Evolutionary conservation across 2,113 vertebrate species (phyloP).

Genomic region (Phalacrocorax aristotelis): DNA sequence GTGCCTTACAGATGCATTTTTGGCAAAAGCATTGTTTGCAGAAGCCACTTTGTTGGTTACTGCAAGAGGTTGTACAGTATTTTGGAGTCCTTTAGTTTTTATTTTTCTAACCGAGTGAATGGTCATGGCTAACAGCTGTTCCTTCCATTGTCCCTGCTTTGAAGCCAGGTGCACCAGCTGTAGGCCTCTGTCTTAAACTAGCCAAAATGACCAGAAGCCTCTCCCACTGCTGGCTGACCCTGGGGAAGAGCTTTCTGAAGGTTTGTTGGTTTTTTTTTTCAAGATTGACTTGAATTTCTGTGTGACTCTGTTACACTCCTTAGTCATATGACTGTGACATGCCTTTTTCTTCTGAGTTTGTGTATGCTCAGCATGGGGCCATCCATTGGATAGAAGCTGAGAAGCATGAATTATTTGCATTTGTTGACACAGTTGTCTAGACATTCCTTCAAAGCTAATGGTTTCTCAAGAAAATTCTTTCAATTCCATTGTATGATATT

Average conservation of each 20-base stretch:
- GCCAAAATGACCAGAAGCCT: slow-evolving; percentile 46
- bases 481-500: slow-evolving; percentile 67
- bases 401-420: slow-evolving; percentile 72
- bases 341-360: slow-evolving; percentile 72
- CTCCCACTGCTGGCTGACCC: slow-evolving; percentile 19
- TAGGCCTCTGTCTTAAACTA: slow-evolving; percentile 48
- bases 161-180: neutral
- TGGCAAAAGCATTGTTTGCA: slow-evolving; percentile 68
- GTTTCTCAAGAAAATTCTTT: slow-evolving; percentile 69
- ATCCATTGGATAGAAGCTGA: slow-evolving; percentile 65
- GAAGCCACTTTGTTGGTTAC: slow-evolving; percentile 61
- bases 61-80: slow-evolving; percentile 65
- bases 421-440: slow-evolving; percentile 73
- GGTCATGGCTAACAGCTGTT: neutral
- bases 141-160: neutral
- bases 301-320: slow-evolving; percentile 61
- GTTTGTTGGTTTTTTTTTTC: neutral
- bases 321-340: slow-evolving; percentile 70
- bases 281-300: slow-evolving; percentile 66
- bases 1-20: slow-evolving; percentile 82
- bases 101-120: slow-evolving; percentile 31
- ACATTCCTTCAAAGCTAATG: slow-evolving; percentile 77
- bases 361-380: slow-evolving; percentile 76
- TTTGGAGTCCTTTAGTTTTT: slow-evolving; percentile 61
- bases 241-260: slow-evolving; percentile 58